These are phyloP conservation scores for Drosophila auraria DNA, from an alignment of 1,140 invertebrate genomes.

Conservation along the genomic window DNA sequence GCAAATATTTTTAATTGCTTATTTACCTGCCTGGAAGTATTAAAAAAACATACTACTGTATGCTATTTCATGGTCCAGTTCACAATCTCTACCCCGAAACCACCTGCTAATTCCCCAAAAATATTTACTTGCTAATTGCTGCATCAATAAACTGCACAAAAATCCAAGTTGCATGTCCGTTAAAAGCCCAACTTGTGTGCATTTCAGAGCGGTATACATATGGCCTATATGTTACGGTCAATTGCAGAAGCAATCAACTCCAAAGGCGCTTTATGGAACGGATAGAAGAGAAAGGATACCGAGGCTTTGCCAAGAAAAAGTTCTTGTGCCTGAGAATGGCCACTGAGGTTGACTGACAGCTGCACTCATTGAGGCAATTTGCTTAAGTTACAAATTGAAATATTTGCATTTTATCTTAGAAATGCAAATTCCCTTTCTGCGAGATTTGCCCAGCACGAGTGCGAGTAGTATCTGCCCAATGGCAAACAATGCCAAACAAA, in stretches of 20 bases:
- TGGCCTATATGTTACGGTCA: constrained; percentile 51
- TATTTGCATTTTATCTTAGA: constrained; percentile 85
- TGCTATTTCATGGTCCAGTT: neutral
- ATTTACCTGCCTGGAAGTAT: constrained; percentile 3
- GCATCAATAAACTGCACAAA: constrained; percentile 49
- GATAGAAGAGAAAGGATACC: neutral
- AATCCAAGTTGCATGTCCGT: constrained; percentile 26
- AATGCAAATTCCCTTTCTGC: constrained; percentile 69
- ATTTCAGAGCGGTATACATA: constrained; percentile 23
- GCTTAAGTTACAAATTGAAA: constrained; percentile 85
- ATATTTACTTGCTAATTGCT: constrained; percentile 55
- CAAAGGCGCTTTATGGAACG: constrained; percentile 59
- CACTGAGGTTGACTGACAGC: constrained; percentile 73
- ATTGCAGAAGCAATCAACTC: constrained; percentile 71
- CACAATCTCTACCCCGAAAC: no score
- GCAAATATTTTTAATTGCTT: constrained; percentile 5
- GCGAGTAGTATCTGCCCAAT: constrained; percentile 52
- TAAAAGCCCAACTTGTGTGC: constrained; percentile 7
- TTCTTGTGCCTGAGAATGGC: constrained; percentile 12
- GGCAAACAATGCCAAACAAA: constrained; percentile 82
- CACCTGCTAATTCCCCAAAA: neutral
- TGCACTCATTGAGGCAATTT: constrained; percentile 84
- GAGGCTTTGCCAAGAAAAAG: neutral
- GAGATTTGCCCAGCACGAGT: constrained; percentile 20
- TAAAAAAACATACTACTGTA: no score